Conservation (phyloP, 2,113 vertebrate species). For the Tupaia chinensis region DNA sequence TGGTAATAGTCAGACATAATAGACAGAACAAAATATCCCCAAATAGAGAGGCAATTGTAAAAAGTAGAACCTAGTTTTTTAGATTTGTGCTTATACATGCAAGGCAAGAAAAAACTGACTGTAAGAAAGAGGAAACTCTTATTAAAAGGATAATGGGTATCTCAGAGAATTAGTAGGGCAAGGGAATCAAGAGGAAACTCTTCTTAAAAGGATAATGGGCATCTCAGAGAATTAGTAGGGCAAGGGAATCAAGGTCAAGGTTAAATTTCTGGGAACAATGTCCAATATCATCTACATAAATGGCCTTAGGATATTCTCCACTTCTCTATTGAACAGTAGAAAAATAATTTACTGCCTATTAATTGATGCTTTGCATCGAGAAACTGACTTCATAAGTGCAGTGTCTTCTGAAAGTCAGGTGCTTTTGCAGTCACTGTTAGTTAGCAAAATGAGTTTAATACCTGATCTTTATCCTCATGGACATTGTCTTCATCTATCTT, state of each 20-base stretch:
- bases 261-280: neutral
- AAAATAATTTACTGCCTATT: neutral
- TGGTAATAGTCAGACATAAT: neutral
- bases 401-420: neutral
- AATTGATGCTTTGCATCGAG: neutral
- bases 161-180: neutral
- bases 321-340: neutral
- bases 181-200: neutral
- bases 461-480: neutral
- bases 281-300: neutral
- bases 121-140: neutral
- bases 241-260: neutral
- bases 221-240: neutral
- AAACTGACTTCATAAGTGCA: neutral
- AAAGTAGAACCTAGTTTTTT: neutral
- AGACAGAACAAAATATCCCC: neutral
- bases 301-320: neutral
- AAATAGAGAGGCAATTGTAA: neutral
- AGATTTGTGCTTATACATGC: neutral
- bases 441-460: neutral
- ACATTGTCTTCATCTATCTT: too few relatives aligned
- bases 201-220: neutral
- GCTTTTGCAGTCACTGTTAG: neutral
- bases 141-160: neutral
- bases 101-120: neutral